Evolutionary conservation across 2,113 vertebrate species (phyloP).

Genomic region (human): GRCh38 chr17:72583001-72583500

Average conservation of each 20-base stretch:
- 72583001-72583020: slow-evolving; percentile 52
- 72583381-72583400: too few species aligned
- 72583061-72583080: slow-evolving; percentile 11
- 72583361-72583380: too few species aligned
- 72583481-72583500: too few species aligned
- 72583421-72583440: too few species aligned
- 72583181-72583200: neutral
- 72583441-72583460: too few species aligned
- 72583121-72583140: neutral
- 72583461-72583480: too few species aligned
- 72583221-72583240: neutral
- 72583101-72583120: neutral
- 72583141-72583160: neutral
- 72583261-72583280: neutral
- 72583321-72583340: neutral
- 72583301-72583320: neutral
- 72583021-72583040: slow-evolving; percentile 68
- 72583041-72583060: neutral
- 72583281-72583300: neutral
- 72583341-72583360: too few species aligned
- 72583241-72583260: neutral
- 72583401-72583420: too few species aligned
- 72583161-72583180: rapidly evolving
- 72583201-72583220: neutral
- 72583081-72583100: neutral